Evolutionary conservation across 1,140 invertebrate species (phyloP), one percentile per base, ranked within the genome.

Genomic region (Drosophila erecta): DNA sequence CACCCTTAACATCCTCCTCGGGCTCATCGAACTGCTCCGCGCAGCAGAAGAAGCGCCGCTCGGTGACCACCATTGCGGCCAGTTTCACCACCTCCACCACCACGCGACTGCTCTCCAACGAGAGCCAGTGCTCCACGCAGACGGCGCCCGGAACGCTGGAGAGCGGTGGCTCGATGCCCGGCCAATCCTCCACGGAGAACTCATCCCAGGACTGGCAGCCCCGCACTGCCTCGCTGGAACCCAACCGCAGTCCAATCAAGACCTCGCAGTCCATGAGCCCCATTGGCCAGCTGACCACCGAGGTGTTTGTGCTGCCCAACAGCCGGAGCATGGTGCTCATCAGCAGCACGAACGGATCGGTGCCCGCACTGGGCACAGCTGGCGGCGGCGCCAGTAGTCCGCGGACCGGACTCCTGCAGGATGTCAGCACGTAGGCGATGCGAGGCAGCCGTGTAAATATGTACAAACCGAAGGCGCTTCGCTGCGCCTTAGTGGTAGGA

Each of bases 261-360:
- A 89, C 86, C 10, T 92, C 91, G 8, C 91, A 92, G 22, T 92
- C 91, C 7, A 79, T 92, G 77, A 91, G 91, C 46, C 91, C 91
- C 46, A 90, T 92, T 22, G 86, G 91, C 1, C 67, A 71, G 12
- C 33, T 91, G 50, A 79, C 86, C 30, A 83, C 67, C 14, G 83
- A 90, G 59, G 80, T 87, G 5, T 90, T 85, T 37, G 76, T 91
- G 3, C 53, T 92, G 61, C 91, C 91, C 40, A 92, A 92, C 54
- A 91, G 89, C 64, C 81, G 89, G 35, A 92, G 91, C 69, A 91
- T 92, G 89, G 90, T 90, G 56, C 56, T 90, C n/a, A 85, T 92
- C 14, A 89, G 83, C 54, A 90, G 67, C 38, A 47, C 51, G 43
- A 71, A 33, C 61, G 76, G 66, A n/a, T 35, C 15, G 3, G 41